Evolutionary conservation across 2,888 invertebrate species (phyloP), one percentile per base, ranked within the genome.

Genomic region (Elysia crispata): DNA sequence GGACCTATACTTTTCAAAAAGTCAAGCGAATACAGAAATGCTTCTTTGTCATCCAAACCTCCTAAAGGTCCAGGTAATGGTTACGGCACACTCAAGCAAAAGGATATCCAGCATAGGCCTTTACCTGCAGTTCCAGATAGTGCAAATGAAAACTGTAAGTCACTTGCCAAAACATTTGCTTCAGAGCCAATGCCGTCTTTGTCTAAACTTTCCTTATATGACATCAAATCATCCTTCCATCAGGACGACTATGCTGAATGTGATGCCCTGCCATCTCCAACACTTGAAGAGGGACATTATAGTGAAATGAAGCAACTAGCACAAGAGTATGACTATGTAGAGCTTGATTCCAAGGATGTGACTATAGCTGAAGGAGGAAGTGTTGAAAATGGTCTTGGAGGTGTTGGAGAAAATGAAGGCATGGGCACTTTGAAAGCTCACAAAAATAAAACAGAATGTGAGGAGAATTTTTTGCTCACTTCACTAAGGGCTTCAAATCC

Each of bases 271-370:
- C 70, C 70, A 18, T 25, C 67, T 0, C 74, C 69, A 25, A 54
- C 33, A 23, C n/a, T 5, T 33, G 72, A 41, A 6, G n/a, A n/a
- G 5, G 50, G 23, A 13, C 54, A 28, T 1, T 50, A 74, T 20
- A 54, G 49, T n/a, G 28, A 25, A 6, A 50, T 74, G 76, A 64
- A 70, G 25, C 28, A 95, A 81, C 95, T 95, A 94, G 93, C 95
- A 30, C 97, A 97, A 89, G 97, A 97, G 90, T 97, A 97, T 91
- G 97, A 97, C 92, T 98, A 98, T 91, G 97, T 97, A n/a, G 88
- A 88, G 72, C 93, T 97, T 79, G 93, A 90, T 95, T 95, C 96
- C 1, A 95, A 95, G 88, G 95, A 80, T 41, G 1, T n/a, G 41
- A 49, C 13, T 0, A 20, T 13, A 31, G 80, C 54, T 8, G 30